Evolutionary conservation across 2,113 vertebrate genomes (phyloP).

Genomic region (Heterotilapia buettikoferi): DNA sequence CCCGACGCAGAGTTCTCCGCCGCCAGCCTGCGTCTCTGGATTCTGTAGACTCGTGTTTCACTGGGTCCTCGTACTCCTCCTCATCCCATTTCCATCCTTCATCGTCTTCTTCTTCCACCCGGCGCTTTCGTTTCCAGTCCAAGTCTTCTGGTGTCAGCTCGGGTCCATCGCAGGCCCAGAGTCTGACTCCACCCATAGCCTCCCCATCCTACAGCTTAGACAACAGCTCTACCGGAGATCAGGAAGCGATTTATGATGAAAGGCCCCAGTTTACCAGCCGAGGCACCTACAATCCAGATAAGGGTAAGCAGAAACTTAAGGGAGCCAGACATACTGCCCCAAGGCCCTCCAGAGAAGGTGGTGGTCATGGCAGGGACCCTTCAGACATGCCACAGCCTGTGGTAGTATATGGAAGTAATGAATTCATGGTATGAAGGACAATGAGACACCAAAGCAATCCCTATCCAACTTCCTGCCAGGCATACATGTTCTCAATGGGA

Average conservation of each 20-base stretch:
- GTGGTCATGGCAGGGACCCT: conserved; percentile 72
- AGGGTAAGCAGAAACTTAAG: conserved; percentile 90
- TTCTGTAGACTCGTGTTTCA: conserved; percentile 63
- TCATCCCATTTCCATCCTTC: conserved; percentile 72
- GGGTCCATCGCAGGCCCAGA: not conserved
- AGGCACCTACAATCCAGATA: conserved; percentile 90
- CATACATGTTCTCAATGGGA: not conserved
- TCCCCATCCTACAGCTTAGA: conserved; percentile 5
- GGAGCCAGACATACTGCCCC: conserved; percentile 77
- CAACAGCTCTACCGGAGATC: conserved; percentile 58
- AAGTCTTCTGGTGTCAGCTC: conserved; percentile 72
- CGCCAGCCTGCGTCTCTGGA: conserved; percentile 78
- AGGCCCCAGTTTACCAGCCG: conserved; percentile 85
- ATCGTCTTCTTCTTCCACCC: conserved; percentile 68
- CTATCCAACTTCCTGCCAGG: conserved; percentile 3
- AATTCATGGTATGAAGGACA: conserved; percentile 93
- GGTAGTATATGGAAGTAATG: conserved; percentile 85
- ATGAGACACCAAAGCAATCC: conserved; percentile 22
- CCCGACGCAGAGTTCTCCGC: conserved; percentile 67
- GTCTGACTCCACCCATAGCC: conserved; percentile 42
- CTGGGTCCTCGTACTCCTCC: conserved; percentile 70
- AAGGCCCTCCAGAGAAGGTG: conserved; percentile 75
- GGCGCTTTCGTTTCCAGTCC: conserved; percentile 84
- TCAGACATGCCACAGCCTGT: conserved; percentile 78
- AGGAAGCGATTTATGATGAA: conserved; percentile 64